Percentiles rank a stretch among this genome's conserved stretches.
Conservation (phyloP, 2,888 invertebrate species). For the Mimas tiliae region DNA sequence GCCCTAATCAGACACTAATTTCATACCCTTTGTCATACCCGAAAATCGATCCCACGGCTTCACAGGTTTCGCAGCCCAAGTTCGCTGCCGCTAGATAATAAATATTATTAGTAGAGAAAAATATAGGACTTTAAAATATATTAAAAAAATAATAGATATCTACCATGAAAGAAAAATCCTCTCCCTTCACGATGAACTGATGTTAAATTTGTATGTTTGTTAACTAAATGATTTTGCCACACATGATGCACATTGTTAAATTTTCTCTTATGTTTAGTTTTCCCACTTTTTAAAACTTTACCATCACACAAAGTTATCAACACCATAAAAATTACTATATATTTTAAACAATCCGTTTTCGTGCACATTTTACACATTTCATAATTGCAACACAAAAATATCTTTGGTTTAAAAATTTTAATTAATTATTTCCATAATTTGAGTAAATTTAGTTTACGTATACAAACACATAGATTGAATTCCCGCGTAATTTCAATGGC, state of each 20-base stretch:
- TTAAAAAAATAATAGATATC: background rate
- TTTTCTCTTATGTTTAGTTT: constrained; percentile 46
- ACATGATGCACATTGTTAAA: constrained; percentile 31
- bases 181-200: constrained; percentile 35
- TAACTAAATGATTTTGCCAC: constrained; percentile 34
- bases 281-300: constrained; percentile 49
- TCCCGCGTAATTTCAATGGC: constrained; percentile 62
- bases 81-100: too few relatives aligned
- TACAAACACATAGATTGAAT: constrained; percentile 31
- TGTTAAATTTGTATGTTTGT: constrained; percentile 36
- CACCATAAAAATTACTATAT: constrained; percentile 53
- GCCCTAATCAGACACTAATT: too few relatives aligned
- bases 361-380: constrained; percentile 70
- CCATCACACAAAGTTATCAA: constrained; percentile 52
- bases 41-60: too few relatives aligned
- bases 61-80: too few relatives aligned
- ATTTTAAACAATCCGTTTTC: constrained; percentile 55
- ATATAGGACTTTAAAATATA: too few relatives aligned
- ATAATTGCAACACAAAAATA: constrained; percentile 58
- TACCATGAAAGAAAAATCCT: constrained; percentile 41
- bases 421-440: constrained; percentile 18
- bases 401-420: constrained; percentile 47
- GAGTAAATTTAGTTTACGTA: constrained; percentile 25
- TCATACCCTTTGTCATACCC: too few relatives aligned
- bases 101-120: too few relatives aligned